phyloP scores from a whole-genome alignment of 2,888 invertebrate genomes.

The Dryomyza anilis region DNA sequence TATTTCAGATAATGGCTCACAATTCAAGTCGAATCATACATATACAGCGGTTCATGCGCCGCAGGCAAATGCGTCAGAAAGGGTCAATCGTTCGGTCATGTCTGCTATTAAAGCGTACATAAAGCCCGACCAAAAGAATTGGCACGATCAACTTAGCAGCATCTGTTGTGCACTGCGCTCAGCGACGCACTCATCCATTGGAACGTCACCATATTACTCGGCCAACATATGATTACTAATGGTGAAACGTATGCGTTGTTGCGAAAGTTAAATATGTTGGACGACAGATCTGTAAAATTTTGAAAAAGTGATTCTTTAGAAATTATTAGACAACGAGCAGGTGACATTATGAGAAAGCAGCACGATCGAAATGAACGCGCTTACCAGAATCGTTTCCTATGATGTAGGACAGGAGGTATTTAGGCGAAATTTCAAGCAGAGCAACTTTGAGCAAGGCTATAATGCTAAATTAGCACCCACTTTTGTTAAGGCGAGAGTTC shows the following conservation, averaged over 20 bases:
- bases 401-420: background rate
- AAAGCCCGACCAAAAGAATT: constrained; percentile 24
- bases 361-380: background rate
- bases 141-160: constrained; percentile 29
- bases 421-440: background rate
- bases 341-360: background rate
- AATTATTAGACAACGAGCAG: background rate
- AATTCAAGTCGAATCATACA: constrained; percentile 26
- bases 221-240: background rate
- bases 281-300: background rate
- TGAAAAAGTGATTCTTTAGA: background rate
- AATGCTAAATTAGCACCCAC: background rate
- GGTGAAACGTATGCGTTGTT: background rate
- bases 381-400: background rate
- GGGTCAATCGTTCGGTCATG: constrained; percentile 29
- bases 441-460: background rate
- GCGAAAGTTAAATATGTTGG: background rate
- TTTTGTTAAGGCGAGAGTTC: background rate
- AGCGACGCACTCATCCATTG: constrained; percentile 17
- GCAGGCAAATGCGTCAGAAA: constrained; percentile 27
- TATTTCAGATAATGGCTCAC: constrained; percentile 24
- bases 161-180: constrained; percentile 23
- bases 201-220: constrained; percentile 17
- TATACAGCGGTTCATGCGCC: constrained; percentile 20
- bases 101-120: constrained; percentile 28